Evolutionary conservation across 2,888 invertebrate species (phyloP), one percentile per base, ranked within the genome.

Genomic region (Agrotis puta): DNA sequence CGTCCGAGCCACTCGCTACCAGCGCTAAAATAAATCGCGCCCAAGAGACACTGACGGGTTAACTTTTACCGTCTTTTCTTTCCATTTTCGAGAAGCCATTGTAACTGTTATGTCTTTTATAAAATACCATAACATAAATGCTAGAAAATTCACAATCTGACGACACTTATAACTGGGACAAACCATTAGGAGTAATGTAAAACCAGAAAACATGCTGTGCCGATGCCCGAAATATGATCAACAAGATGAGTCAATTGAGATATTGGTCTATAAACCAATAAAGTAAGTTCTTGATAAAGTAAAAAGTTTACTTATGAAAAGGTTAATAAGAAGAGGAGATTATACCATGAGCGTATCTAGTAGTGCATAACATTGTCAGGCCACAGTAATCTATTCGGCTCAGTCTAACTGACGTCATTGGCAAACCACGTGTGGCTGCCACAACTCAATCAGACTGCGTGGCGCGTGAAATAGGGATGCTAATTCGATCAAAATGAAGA

Each of bases 301-400:
- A 33, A 27, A 56, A 56, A 56, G n/a, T 11, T n/a, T 6, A n/a
- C 13, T 24, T 1, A 27, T 2, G 5, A 51, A 65, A 50, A 18
- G 4, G 9, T 24, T 20, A 7, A 0, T 18, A 2, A 20, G 1
- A n/a, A 33, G n/a, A 33, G 20, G 7, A 33, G 51, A 57, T 24
- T 51, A 6, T n/a, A 50, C 2, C 1, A 43, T 47, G 45, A 62
- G 18, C 6, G 22, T 56, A 18, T 56, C n/a, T 48, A 51, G 22
- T 39, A 74, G 54, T 56, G 27, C 59, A 61, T 53, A 24, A n/a
- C 54, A 64, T 33, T 24, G 64, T 7, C n/a, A 57, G 24, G 39
- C 61, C 64, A 43, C 74, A 78, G 66, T 66, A 43, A 71, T 73
- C 59, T 47, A 70, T 73, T 77, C 51, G 24, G 72, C 66, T 64